Evolutionary conservation across 2,113 vertebrate genomes (phyloP).

Genomic region (Antechinus stuartii): DNA sequence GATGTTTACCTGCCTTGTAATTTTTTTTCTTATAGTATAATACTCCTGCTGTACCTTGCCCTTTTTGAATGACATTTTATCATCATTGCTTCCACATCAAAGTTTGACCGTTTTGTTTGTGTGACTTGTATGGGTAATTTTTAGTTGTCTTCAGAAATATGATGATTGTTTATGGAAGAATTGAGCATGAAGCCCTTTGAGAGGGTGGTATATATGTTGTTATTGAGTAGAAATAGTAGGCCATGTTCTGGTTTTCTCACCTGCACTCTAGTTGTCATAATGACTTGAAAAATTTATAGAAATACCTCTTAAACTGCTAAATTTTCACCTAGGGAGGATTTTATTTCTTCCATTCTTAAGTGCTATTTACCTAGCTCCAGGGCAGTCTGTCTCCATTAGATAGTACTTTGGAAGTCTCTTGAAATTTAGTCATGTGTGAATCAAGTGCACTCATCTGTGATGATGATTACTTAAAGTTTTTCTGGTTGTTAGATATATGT

Average conservation of each 20-base stretch:
- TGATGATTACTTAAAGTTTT: background rate
- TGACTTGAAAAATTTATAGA: conserved; percentile 21
- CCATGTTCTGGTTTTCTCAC: background rate
- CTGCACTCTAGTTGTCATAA: conserved; percentile 32
- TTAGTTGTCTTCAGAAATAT: background rate
- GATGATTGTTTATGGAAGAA: background rate
- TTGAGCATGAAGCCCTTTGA: background rate
- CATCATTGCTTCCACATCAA: background rate
- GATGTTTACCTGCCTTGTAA: background rate
- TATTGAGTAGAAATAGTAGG: background rate
- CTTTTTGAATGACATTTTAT: background rate
- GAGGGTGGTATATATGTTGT: background rate
- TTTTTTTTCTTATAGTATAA: background rate
- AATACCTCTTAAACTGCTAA: conserved; percentile 24
- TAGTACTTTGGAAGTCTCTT: conserved; percentile 35
- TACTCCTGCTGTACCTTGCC: background rate
- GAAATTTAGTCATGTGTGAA: conserved; percentile 7
- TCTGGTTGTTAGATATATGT: conserved; percentile 4
- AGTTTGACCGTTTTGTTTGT: background rate
- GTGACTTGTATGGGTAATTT: background rate
- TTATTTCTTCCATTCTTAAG: conserved; percentile 22
- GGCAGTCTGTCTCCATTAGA: conserved; percentile 27
- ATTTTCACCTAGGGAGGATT: conserved; percentile 30
- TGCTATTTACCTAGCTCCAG: conserved; percentile 43
- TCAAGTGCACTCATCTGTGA: conserved; percentile 12